phyloP scores from a whole-genome alignment of 2,113 vertebrate genomes.

The Nesogale talazaci region DNA sequence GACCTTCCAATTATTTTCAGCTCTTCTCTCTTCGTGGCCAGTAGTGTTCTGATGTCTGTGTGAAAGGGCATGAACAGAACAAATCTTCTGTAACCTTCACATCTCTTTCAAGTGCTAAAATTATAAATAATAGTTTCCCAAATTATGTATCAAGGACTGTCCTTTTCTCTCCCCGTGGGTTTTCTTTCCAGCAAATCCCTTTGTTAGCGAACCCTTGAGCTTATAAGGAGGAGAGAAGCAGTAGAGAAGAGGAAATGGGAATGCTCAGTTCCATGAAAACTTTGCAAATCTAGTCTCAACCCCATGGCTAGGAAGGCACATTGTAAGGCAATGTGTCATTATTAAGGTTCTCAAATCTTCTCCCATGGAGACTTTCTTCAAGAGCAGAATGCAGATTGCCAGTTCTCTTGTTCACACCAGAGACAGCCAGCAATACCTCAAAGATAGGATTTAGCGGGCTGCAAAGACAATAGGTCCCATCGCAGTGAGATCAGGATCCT shows the following conservation, averaged over 20 bases:
- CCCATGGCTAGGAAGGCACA: too few relatives aligned
- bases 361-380: not conserved
- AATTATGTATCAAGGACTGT: constrained; percentile 36
- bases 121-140: constrained; percentile 45
- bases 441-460: not conserved
- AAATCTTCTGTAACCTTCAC: constrained; percentile 38
- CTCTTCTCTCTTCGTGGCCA: constrained; percentile 22
- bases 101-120: constrained; percentile 59
- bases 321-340: not conserved
- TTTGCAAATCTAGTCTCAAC: not conserved
- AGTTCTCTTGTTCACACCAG: not conserved
- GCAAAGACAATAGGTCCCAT: not conserved
- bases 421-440: not conserved
- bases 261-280: constrained; percentile 22
- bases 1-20: constrained; percentile 58
- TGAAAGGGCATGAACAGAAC: not conserved
- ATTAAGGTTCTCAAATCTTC: not conserved
- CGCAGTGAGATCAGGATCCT: not conserved
- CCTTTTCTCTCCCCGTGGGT: constrained; percentile 15
- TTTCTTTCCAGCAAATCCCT: not conserved
- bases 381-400: not conserved
- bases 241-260: constrained; percentile 12
- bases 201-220: constrained; percentile 28
- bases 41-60: not conserved
- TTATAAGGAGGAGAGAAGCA: constrained; percentile 31